These are phyloP conservation scores for Synanthedon formicaeformis DNA, from an alignment of 2,888 invertebrate genomes.

Conservation along the genomic window DNA sequence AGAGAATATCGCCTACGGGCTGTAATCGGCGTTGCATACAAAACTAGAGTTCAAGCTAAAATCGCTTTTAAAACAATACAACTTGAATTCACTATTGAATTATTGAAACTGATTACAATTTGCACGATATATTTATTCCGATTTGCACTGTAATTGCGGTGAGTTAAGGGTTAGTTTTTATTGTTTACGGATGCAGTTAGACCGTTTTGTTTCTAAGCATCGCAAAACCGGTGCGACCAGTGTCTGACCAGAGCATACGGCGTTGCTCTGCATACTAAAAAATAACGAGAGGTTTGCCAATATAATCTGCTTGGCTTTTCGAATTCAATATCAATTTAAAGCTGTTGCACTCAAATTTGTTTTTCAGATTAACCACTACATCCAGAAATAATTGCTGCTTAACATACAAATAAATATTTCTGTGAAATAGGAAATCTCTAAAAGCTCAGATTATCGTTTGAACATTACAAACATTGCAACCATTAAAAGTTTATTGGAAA, in stretches of 20 bases:
- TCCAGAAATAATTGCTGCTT: too few species aligned
- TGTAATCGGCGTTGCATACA: slow-evolving; percentile 19
- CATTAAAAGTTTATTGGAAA: too few species aligned
- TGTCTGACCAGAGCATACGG: slow-evolving; percentile 37
- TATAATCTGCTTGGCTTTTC: background rate
- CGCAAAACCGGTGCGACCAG: slow-evolving; percentile 50
- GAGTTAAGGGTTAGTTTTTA: slow-evolving; percentile 13
- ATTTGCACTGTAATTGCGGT: background rate
- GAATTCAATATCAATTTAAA: too few species aligned
- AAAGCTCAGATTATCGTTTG: too few species aligned
- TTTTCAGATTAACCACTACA: too few species aligned
- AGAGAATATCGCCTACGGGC: slow-evolving; percentile 30
- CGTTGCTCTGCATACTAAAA: slow-evolving; percentile 46
- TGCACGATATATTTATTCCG: background rate
- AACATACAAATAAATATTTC: too few species aligned
- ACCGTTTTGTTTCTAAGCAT: slow-evolving; percentile 13
- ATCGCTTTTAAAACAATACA: slow-evolving; percentile 11
- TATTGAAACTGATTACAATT: background rate
- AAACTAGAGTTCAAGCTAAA: slow-evolving; percentile 12
- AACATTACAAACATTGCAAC: too few species aligned
- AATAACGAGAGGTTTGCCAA: slow-evolving; percentile 19
- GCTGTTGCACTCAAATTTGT: too few species aligned
- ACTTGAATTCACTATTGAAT: background rate
- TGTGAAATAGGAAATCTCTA: too few species aligned
- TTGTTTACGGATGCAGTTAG: slow-evolving; percentile 4